Conservation (phyloP, 2,888 invertebrate genomes). For the Aphodius sticticus region DNA sequence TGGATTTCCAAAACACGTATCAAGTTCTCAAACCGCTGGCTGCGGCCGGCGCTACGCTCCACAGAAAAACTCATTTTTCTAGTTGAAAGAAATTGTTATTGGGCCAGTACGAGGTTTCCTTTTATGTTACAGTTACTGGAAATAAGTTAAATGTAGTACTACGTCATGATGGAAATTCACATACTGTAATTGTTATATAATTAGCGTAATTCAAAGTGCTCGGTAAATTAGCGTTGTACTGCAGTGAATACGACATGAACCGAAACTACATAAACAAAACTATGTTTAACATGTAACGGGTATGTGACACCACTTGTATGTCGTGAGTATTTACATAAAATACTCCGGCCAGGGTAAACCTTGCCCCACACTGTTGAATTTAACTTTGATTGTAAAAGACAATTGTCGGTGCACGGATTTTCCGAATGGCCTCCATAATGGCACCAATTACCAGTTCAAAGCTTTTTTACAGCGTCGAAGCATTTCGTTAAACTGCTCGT, state of each 20-base stretch:
- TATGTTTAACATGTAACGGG: slow-evolving; percentile 19
- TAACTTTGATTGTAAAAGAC: slow-evolving; percentile 4
- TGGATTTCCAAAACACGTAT: no score
- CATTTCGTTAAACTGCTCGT: not conserved
- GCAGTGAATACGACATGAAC: not conserved
- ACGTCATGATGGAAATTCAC: no score
- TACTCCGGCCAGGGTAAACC: not conserved
- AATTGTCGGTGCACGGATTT: not conserved
- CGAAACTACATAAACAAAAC: slow-evolving; percentile 21
- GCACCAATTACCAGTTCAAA: not conserved
- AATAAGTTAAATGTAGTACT: no score
- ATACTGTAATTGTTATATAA: not conserved
- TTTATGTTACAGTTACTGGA: no score
- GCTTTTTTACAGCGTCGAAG: not conserved
- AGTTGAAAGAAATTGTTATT: no score
- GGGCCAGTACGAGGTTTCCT: no score
- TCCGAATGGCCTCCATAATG: not conserved
- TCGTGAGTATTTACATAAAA: not conserved
- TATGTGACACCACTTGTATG: not conserved
- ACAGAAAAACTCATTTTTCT: no score
- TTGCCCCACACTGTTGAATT: not conserved
- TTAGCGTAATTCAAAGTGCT: not conserved
- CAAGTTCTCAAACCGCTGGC: no score
- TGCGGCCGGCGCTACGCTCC: no score
- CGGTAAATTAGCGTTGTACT: not conserved